These are phyloP conservation scores for Scaptomyza polygonia DNA, from an alignment of 2,888 invertebrate genomes.

Conservation along the genomic window DNA sequence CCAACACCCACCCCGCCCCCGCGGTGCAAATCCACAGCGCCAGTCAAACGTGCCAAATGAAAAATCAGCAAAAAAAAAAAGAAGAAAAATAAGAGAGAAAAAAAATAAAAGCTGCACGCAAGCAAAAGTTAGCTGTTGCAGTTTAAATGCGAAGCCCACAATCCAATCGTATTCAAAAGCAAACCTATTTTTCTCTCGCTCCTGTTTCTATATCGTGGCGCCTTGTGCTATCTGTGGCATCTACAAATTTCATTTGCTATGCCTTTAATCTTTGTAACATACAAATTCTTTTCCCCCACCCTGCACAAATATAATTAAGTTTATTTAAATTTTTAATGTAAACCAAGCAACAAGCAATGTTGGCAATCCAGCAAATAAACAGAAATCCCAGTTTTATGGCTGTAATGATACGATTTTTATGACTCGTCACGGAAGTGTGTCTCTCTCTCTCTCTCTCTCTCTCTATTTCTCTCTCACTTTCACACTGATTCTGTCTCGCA, in stretches of 20 bases:
- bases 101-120: constrained; percentile 51
- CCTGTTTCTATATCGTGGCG: not conserved
- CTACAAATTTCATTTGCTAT: constrained; percentile 71
- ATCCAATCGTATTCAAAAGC: constrained; percentile 21
- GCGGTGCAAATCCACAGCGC: constrained; percentile 18
- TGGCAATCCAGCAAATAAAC: constrained; percentile 68
- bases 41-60: constrained; percentile 68
- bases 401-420: constrained; percentile 78
- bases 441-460: constrained; percentile 4
- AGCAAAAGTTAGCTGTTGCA: constrained; percentile 55
- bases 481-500: constrained; percentile 17
- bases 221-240: constrained; percentile 56
- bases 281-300: not conserved
- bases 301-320: constrained; percentile 73
- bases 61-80: constrained; percentile 64
- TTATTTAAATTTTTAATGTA: constrained; percentile 70
- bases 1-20: not conserved
- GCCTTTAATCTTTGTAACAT: constrained; percentile 72
- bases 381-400: constrained; percentile 74
- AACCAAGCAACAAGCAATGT: constrained; percentile 42
- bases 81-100: not conserved
- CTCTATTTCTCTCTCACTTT: not conserved
- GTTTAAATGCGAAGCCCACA: constrained; percentile 34
- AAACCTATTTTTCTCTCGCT: constrained; percentile 1
- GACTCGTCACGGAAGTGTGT: constrained; percentile 71